A percentile compares a stretch with the other conserved stretches of the same genome.
These are phyloP conservation scores for Oreochromis grahami DNA, from an alignment of 2,797 vertebrate genomes.

Conservation along the genomic window DNA sequence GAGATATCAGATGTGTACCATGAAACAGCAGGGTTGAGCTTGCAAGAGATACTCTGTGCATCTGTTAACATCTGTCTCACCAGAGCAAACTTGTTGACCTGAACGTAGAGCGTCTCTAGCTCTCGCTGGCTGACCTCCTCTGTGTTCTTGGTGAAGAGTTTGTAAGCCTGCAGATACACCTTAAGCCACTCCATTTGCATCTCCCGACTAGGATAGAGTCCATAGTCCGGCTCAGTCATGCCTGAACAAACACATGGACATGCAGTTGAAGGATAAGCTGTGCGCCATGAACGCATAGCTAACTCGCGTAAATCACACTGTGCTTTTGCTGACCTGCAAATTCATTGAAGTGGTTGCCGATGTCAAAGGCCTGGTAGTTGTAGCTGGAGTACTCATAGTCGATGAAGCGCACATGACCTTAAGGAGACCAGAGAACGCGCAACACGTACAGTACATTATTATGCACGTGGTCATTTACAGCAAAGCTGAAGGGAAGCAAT, in stretches of 20 bases:
- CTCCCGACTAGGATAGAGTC: conserved; percentile 82
- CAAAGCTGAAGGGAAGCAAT: not conserved
- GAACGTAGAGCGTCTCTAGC: conserved; percentile 89
- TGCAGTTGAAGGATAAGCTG: not conserved
- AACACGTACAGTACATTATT: not conserved
- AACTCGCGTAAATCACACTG: too few relatives aligned
- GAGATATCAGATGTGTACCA: not conserved
- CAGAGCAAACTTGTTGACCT: conserved; percentile 97
- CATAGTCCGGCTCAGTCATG: conserved; percentile 88
- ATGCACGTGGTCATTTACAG: not conserved
- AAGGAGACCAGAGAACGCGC: not conserved
- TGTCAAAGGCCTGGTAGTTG: conserved; percentile 98
- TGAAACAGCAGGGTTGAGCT: not conserved
- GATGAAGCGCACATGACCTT: conserved; percentile 89
- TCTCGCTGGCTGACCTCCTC: conserved; percentile 78
- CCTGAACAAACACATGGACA: conserved; percentile 65
- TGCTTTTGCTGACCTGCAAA: conserved; percentile 84
- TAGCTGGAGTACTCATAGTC: conserved; percentile 97
- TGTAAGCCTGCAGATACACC: conserved; percentile 89
- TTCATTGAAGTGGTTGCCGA: conserved; percentile 98
- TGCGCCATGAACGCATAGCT: fast-evolving
- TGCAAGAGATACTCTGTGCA: not conserved
- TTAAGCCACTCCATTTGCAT: conserved; percentile 91
- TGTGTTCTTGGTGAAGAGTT: conserved; percentile 71
- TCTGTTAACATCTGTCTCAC: conserved; percentile 62